phyloP scores from a whole-genome alignment of 2,113 vertebrate genomes.

The Anas platyrhynchos region DNA sequence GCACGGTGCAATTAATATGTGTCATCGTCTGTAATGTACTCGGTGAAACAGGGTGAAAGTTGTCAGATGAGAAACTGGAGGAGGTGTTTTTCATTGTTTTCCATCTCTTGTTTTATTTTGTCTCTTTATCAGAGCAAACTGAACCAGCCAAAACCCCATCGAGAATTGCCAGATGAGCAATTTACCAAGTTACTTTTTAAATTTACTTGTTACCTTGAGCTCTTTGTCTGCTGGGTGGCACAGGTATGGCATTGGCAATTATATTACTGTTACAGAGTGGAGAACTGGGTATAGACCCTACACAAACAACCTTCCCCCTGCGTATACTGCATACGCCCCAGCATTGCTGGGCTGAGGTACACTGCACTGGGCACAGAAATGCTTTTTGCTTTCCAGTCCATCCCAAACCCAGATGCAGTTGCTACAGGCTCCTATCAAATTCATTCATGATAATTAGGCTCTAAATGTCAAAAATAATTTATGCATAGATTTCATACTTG shows the following conservation, averaged over 20 bases:
- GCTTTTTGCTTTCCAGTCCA: background rate
- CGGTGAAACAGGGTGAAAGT: background rate
- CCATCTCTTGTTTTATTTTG: background rate
- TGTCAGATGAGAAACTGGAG: background rate
- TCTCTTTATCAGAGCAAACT: background rate
- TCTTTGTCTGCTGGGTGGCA: background rate
- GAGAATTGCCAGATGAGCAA: background rate
- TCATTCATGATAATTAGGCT: background rate
- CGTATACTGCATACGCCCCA: accelerated
- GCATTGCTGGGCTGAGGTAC: accelerated
- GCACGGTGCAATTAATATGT: background rate
- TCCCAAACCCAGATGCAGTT: background rate
- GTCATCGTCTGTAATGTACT: background rate
- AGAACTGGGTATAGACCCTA: background rate
- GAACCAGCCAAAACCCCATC: background rate
- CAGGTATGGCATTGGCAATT: background rate
- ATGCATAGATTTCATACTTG: background rate
- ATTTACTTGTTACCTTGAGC: background rate
- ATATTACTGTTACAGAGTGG: background rate
- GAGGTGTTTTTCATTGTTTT: background rate
- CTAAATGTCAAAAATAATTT: background rate
- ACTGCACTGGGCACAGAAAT: background rate
- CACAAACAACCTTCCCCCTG: background rate
- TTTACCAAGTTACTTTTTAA: background rate
- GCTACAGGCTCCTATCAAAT: accelerated